These are phyloP conservation scores for Agriopis marginaria DNA, from an alignment of 2,888 invertebrate species.

Conservation along the genomic window DNA sequence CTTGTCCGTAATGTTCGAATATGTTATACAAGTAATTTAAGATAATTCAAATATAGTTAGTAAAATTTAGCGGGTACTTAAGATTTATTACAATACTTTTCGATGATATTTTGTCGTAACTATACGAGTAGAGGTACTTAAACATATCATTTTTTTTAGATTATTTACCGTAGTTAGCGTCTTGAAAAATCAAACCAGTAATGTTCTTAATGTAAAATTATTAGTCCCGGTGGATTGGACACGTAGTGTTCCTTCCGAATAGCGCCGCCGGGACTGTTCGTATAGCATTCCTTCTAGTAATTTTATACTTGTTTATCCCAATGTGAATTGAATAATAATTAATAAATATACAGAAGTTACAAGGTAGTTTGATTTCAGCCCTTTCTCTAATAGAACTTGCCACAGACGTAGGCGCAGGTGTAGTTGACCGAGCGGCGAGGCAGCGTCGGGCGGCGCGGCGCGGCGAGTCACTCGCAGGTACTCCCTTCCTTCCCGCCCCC, in stretches of 20 bases:
- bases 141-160: conserved; percentile 14
- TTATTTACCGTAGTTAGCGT: conserved; percentile 11
- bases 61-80: conserved; percentile 3
- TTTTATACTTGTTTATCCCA: conserved; percentile 37
- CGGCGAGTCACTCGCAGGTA: conserved; percentile 37
- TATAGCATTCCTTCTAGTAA: conserved; percentile 31
- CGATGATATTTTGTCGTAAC: neutral
- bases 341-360: conserved; percentile 69
- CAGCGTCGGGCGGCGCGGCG: conserved; percentile 32
- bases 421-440: conserved; percentile 9
- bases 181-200: neutral
- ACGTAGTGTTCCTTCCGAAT: neutral
- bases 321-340: conserved; percentile 49
- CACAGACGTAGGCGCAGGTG: conserved; percentile 35
- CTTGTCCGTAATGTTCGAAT: conserved; percentile 3
- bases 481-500: conserved; percentile 37
- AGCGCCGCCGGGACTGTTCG: conserved; percentile 13
- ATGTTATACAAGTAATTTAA: conserved; percentile 3
- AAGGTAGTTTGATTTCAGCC: conserved; percentile 68
- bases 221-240: conserved; percentile 5
- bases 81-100: neutral
- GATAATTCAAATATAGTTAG: neutral
- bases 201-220: conserved; percentile 4
- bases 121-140: neutral
- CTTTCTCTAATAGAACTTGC: conserved; percentile 44